Evolutionary conservation across 2,888 invertebrate genomes (phyloP), one percentile per base, ranked within the genome.

Genomic region (Phengaris arion): DNA sequence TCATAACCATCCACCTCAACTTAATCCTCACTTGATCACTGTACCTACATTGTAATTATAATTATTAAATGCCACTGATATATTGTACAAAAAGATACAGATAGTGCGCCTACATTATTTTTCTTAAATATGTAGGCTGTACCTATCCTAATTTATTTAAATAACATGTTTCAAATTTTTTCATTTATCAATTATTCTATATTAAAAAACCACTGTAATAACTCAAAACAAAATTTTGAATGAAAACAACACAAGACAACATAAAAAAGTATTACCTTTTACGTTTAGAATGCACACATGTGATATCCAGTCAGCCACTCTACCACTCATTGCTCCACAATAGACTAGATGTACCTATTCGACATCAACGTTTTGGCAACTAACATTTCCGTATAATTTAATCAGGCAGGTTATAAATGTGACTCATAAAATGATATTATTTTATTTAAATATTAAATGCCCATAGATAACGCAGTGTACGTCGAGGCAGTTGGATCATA

Each of bases 1-100:
- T 72, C 72, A 72, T 72, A 72, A 72, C 72, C 51, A 54, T 72
- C 72, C 35, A 35, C 72, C 52, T 52, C 35, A 54, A 72, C 72
- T 72, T 72, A 72, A 45, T 72, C 52, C 72, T 54, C 52, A 72
- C 52, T 72, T 72, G 52, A 72, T 72, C 52, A 52, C 72, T 72
- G 72, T 35, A 54, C 72, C 51, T 72, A 72, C 72, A 72, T 54
- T 72, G 72, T 72, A 72, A 72, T 52, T 72, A 72, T 72, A 72
- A 72, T 72, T 72, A 72, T 35, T 22, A 54, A 64, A 45, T 12
- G 54, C 54, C 72, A 54, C 12, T 12, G 72, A 72, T 52, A 13
- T 72, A 54, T 46, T 54, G 52, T 54, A 72, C 6, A 2, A 54
- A 72, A 54, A 72, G 35, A 35, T 35, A 35, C 35, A 35, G 35